Percentiles rank a stretch among this genome's conserved stretches.
phyloP scores from a whole-genome alignment of 2,797 vertebrate genomes.

The Coregonus sp. region DNA sequence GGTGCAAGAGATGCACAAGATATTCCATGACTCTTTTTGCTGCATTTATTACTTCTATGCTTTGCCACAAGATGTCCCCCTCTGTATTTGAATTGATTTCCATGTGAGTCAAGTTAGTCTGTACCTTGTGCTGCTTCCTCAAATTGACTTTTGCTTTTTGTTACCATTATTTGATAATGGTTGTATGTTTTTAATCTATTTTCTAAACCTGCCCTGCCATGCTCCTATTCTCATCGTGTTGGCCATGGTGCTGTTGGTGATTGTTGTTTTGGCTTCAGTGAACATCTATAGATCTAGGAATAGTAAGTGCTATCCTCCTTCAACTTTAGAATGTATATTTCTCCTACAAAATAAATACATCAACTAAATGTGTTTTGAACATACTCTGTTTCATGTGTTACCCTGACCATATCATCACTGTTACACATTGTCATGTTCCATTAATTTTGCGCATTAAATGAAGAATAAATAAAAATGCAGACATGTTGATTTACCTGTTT shows the following conservation, averaged over 20 bases:
- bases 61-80: background rate
- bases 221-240: background rate
- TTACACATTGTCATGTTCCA: background rate
- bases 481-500: too few species aligned
- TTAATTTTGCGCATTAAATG: too few species aligned
- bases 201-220: background rate
- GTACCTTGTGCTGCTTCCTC: background rate
- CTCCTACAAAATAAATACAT: background rate
- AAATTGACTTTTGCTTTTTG: background rate
- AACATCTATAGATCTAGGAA: background rate
- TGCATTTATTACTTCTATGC: background rate
- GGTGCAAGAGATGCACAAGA: background rate
- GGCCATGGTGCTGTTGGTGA: background rate
- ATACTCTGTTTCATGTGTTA: background rate
- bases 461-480: too few species aligned
- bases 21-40: background rate
- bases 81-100: too few species aligned
- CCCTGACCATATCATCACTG: background rate
- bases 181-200: background rate
- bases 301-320: background rate
- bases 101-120: background rate
- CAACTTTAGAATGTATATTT: background rate
- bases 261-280: background rate
- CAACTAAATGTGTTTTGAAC: background rate
- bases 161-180: background rate